phyloP scores from a whole-genome alignment of 2,888 invertebrate species.

The Tachina grossa region DNA sequence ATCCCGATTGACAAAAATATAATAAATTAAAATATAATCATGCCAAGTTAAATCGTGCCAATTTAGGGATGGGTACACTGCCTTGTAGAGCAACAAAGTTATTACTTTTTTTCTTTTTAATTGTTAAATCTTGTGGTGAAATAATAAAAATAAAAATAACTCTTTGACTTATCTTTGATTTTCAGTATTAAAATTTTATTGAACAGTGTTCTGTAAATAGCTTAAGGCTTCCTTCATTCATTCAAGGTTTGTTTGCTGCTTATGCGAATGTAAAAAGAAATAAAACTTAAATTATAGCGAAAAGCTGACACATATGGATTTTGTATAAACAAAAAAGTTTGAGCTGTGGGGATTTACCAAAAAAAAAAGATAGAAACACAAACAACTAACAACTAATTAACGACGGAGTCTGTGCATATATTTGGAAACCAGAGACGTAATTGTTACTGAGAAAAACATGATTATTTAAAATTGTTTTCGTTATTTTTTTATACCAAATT shows the following conservation, averaged over 20 bases:
- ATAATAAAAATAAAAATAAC: slow-evolving; percentile 16
- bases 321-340: not conserved
- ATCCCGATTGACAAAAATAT: too few relatives aligned
- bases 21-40: too few relatives aligned
- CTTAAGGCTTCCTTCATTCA: not conserved
- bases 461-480: not conserved
- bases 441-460: not conserved
- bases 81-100: not conserved
- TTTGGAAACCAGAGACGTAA: slow-evolving; percentile 4
- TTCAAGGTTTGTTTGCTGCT: not conserved
- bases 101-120: not conserved
- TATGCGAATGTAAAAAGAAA: not conserved
- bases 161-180: slow-evolving; percentile 21
- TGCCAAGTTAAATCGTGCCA: not conserved
- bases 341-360: slow-evolving; percentile 6
- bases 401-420: not conserved
- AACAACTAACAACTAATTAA: slow-evolving; percentile 3
- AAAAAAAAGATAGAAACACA: not conserved
- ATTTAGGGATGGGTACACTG: not conserved
- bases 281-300: not conserved
- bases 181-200: slow-evolving; percentile 24
- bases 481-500: not conserved
- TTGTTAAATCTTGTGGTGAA: not conserved
- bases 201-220: slow-evolving; percentile 23
- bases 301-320: not conserved